Evolutionary conservation across 2,888 invertebrate species (phyloP).

Genomic region (Odontomyia ornata): DNA sequence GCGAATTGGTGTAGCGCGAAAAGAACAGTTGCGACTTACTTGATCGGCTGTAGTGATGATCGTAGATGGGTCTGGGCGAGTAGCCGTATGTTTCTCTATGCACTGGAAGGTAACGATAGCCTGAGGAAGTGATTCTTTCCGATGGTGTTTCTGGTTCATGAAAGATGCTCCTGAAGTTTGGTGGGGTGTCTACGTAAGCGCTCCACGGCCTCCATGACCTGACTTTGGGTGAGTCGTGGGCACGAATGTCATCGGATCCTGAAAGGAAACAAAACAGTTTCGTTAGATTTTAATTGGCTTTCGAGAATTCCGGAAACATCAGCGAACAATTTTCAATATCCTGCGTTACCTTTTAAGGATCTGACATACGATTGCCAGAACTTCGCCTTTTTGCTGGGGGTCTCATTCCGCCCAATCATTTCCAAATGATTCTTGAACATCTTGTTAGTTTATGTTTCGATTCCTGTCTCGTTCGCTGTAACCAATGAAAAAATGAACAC

Average conservation of each 20-base stretch:
- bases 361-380: constrained; percentile 94
- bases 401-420: constrained; percentile 93
- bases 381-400: constrained; percentile 90
- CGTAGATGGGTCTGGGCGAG: constrained; percentile 86
- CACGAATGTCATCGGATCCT: constrained; percentile 93
- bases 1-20: constrained; percentile 16
- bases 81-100: constrained; percentile 91
- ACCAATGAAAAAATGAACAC: constrained; percentile 49
- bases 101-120: constrained; percentile 90
- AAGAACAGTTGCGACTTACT: constrained; percentile 71
- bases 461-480: constrained; percentile 80
- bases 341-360: constrained; percentile 84
- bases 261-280: constrained; percentile 13
- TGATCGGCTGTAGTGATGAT: constrained; percentile 87
- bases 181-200: constrained; percentile 78
- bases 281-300: not conserved
- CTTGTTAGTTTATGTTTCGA: constrained; percentile 71
- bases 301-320: not conserved
- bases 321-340: not conserved
- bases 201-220: constrained; percentile 72
- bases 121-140: constrained; percentile 86
- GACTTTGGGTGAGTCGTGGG: constrained; percentile 81
- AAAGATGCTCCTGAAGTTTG: constrained; percentile 85
- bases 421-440: constrained; percentile 93
- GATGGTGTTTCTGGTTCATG: constrained; percentile 83